Evolutionary conservation across 2,888 invertebrate species (phyloP).

Genomic region (Pediacus dermestoides): DNA sequence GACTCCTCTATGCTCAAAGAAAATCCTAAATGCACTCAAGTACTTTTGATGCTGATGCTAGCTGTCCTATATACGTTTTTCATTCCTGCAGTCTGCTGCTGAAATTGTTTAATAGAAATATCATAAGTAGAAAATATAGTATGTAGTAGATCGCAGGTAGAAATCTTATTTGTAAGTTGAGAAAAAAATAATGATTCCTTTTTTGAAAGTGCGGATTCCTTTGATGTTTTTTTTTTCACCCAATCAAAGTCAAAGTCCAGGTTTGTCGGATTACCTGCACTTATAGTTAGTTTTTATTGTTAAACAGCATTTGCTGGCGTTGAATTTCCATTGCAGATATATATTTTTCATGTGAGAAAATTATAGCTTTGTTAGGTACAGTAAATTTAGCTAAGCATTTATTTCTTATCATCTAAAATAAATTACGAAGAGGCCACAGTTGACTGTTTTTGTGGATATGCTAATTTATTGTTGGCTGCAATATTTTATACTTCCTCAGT

Average conservation of each 20-base stretch:
- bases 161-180: neutral
- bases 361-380: constrained; percentile 26
- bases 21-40: constrained; percentile 3
- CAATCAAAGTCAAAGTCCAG: no score
- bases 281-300: no score
- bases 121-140: no score
- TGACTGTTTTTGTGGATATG: constrained; percentile 41
- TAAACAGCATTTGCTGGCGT: no score
- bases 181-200: no score
- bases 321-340: constrained; percentile 28
- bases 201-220: constrained; percentile 8
- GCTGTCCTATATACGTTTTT: no score
- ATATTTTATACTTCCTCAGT: constrained; percentile 38
- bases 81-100: no score
- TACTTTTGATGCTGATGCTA: neutral
- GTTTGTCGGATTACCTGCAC: no score
- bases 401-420: constrained; percentile 41
- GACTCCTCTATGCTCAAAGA: neutral
- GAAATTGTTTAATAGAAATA: no score
- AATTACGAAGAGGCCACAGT: constrained; percentile 32
- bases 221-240: no score
- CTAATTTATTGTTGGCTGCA: constrained; percentile 38
- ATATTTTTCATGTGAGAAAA: constrained; percentile 37
- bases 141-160: no score
- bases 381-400: constrained; percentile 35